Conservation (phyloP, 1,140 invertebrate species). For the Drosophila punjabiensis region DNA sequence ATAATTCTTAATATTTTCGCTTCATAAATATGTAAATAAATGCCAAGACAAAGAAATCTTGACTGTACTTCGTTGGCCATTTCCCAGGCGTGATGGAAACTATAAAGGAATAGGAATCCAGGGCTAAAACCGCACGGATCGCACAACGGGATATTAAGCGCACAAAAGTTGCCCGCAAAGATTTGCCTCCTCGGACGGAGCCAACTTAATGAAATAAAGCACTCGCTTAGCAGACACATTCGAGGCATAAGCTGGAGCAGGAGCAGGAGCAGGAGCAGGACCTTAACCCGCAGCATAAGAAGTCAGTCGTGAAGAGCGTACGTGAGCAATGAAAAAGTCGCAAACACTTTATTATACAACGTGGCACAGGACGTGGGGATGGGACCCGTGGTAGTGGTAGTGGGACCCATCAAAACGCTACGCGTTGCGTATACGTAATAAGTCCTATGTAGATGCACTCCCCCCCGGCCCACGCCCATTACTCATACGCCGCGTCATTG, state of each 20-base stretch:
- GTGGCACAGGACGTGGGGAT: slow-evolving; percentile 17
- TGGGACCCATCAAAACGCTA: slow-evolving; percentile 73
- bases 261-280: slow-evolving; percentile 24
- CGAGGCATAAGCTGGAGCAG: slow-evolving; percentile 16
- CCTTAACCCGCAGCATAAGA: slow-evolving; percentile 74
- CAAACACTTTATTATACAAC: slow-evolving; percentile 81
- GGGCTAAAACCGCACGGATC: slow-evolving; percentile 65
- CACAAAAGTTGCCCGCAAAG: slow-evolving; percentile 72
- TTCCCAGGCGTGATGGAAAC: slow-evolving; percentile 51
- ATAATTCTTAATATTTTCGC: slow-evolving; percentile 69
- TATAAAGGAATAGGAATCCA: slow-evolving; percentile 65
- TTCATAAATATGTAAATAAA: slow-evolving; percentile 80
- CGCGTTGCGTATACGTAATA: slow-evolving; percentile 82
- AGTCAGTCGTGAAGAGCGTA: slow-evolving; percentile 80
- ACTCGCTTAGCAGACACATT: slow-evolving; percentile 63
- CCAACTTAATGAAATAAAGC: slow-evolving; percentile 82
- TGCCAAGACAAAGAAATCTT: slow-evolving; percentile 58
- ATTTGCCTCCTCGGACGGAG: slow-evolving; percentile 59
- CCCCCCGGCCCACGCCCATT: slow-evolving; percentile 49
- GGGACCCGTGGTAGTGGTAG: not conserved
- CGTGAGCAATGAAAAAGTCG: slow-evolving; percentile 84
- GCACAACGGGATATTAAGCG: slow-evolving; percentile 80
- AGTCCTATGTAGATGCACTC: slow-evolving; percentile 69
- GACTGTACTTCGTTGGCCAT: slow-evolving; percentile 38
- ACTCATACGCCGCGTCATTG: slow-evolving; percentile 81